phyloP scores from a whole-genome alignment of 1,140 invertebrate species.

The Amphibalanus amphitrite region DNA sequence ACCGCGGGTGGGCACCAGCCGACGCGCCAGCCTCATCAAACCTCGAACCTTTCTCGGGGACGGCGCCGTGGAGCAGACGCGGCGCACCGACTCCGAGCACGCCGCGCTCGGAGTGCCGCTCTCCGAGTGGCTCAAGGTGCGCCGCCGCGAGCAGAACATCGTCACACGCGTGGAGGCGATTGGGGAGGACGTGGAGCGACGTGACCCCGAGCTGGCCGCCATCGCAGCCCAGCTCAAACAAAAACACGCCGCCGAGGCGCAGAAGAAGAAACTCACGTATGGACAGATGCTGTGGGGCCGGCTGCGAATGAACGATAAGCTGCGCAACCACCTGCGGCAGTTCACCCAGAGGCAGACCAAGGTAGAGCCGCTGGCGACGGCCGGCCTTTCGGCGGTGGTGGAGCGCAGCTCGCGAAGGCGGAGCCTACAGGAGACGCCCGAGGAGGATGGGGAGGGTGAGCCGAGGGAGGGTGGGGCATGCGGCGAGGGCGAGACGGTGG shows the following conservation, averaged over 20 bases:
- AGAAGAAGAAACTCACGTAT: background rate
- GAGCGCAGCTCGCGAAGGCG: background rate
- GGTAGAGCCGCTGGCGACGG: background rate
- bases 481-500: too few relatives aligned
- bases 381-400: background rate
- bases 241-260: background rate
- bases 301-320: background rate
- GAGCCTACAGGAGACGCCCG: background rate
- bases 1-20: too few relatives aligned
- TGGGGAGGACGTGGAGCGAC: background rate
- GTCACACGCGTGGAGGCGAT: background rate
- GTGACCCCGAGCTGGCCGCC: background rate
- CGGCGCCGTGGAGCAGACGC: background rate
- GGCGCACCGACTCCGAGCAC: background rate
- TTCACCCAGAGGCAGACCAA: background rate
- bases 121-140: background rate
- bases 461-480: too few relatives aligned
- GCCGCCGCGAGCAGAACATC: background rate
- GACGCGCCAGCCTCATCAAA: background rate
- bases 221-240: background rate
- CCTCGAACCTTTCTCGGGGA: background rate
- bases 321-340: background rate
- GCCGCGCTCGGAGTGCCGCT: background rate
- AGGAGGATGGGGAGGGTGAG: background rate
- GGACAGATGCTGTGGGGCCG: background rate